Conservation (phyloP, 2,888 invertebrate genomes). For the Nephrocerus scutellatus region DNA sequence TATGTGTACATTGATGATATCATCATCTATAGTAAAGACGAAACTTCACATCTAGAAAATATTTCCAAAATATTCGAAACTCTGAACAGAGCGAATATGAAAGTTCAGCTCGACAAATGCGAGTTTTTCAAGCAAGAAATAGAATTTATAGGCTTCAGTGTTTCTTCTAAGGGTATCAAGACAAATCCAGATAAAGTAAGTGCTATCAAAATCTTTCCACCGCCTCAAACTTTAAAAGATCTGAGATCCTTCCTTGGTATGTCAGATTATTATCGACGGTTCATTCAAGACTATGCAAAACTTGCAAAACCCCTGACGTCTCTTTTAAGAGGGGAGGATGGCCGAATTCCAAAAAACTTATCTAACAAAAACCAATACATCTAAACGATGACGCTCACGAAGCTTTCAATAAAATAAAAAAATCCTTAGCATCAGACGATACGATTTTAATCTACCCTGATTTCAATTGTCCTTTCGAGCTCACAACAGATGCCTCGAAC, state of each 20-base stretch:
- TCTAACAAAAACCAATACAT: too few relatives aligned
- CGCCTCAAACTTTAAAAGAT: constrained; percentile 12
- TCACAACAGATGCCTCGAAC: too few relatives aligned
- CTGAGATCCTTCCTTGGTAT: constrained; percentile 10
- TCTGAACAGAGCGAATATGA: constrained; percentile 12
- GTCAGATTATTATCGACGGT: constrained; percentile 13
- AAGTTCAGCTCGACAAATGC: constrained; percentile 12
- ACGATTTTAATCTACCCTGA: too few relatives aligned
- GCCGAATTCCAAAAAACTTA: constrained; percentile 9
- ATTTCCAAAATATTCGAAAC: constrained; percentile 7
- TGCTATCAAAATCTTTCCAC: constrained; percentile 5
- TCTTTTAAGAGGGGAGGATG: constrained; percentile 13
- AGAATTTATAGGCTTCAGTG: constrained; percentile 8
- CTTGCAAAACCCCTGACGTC: constrained; percentile 13
- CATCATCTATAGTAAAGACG: constrained; percentile 13
- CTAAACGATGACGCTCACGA: too few relatives aligned
- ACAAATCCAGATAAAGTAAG: constrained; percentile 11
- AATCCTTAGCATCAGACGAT: too few relatives aligned
- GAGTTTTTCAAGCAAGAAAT: constrained; percentile 6
- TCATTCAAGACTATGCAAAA: constrained; percentile 11
- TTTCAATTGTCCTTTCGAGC: too few relatives aligned
- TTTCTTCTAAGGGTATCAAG: constrained; percentile 6
- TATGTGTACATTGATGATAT: constrained; percentile 17
- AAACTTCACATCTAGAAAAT: constrained; percentile 10
- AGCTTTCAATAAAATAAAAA: constrained; percentile 4